Evolutionary conservation across 2,113 vertebrate genomes (phyloP).

Genomic region (Channa argus): DNA sequence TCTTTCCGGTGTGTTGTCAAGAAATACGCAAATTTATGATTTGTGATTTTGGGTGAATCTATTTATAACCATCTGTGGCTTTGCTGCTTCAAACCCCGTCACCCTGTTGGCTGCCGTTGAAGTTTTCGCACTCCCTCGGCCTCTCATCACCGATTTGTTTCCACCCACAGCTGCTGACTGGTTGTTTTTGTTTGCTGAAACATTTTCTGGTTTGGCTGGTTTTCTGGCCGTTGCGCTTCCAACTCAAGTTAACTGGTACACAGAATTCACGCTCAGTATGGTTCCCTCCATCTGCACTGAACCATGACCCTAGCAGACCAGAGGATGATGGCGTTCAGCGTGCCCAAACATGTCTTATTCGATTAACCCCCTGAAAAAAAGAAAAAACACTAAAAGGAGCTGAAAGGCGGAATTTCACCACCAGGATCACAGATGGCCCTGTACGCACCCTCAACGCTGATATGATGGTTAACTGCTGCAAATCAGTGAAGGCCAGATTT

Average conservation of each 20-base stretch:
- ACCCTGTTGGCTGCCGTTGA: background rate
- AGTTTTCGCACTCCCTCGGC: constrained; percentile 1
- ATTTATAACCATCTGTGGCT: background rate
- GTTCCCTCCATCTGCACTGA: constrained; percentile 2
- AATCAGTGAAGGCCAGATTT: no score
- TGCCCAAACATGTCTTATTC: background rate
- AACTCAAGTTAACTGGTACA: constrained; percentile 9
- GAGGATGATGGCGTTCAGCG: background rate
- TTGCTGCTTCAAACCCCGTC: background rate
- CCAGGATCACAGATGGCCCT: background rate
- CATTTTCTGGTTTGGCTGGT: constrained; percentile 6
- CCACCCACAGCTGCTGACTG: constrained; percentile 11
- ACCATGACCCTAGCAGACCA: constrained; percentile 14
- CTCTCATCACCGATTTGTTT: constrained; percentile 22
- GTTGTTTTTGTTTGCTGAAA: constrained; percentile 25
- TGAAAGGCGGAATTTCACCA: background rate
- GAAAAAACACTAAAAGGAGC: background rate
- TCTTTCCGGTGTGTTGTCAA: no score
- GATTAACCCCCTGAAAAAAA: background rate
- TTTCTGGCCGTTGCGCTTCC: constrained; percentile 5
- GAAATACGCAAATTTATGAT: no score
- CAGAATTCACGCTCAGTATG: background rate
- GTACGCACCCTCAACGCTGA: no score
- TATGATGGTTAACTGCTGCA: no score
- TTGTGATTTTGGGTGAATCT: background rate